These are phyloP conservation scores for Halichoeres trimaculatus DNA, from an alignment of 2,113 vertebrate genomes.

Conservation along the genomic window DNA sequence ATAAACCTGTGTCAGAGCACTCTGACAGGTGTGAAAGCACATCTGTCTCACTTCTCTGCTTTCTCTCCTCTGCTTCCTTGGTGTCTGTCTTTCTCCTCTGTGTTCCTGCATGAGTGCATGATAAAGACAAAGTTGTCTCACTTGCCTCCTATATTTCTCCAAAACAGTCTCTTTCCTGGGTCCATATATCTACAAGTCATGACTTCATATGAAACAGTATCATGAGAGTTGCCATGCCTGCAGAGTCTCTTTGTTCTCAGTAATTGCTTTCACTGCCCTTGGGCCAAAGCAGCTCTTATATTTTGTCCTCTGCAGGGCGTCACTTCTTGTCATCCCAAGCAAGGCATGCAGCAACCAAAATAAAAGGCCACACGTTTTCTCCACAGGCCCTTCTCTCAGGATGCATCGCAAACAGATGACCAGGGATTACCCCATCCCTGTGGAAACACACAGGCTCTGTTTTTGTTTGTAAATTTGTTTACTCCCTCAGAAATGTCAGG, in stretches of 20 bases:
- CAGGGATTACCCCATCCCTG: conserved; percentile 70
- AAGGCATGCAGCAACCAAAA: conserved; percentile 61
- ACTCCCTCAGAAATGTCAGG: conserved; percentile 51
- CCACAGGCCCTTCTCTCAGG: conserved; percentile 60
- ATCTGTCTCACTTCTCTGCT: not conserved
- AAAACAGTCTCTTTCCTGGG: conserved; percentile 2
- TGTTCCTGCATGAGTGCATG: not conserved
- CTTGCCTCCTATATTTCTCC: conserved; percentile 1
- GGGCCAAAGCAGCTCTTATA: conserved; percentile 21
- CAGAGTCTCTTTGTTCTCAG: conserved; percentile 42
- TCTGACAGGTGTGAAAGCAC: not conserved
- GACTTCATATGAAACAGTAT: conserved; percentile 17
- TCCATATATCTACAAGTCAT: conserved; percentile 21
- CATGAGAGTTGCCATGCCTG: conserved; percentile 26
- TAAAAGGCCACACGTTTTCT: conserved; percentile 65
- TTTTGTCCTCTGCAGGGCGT: conserved; percentile 25
- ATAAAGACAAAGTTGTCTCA: not conserved
- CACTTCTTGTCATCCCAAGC: conserved; percentile 36
- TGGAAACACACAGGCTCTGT: conserved; percentile 34
- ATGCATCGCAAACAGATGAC: conserved; percentile 69
- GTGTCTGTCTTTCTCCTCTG: not conserved
- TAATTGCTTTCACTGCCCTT: conserved; percentile 48
- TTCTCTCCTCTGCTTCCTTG: not conserved
- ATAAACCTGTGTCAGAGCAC: not conserved
- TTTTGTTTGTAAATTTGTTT: conserved; percentile 57